phyloP scores from a whole-genome alignment of 2,888 invertebrate species.

The Drosophila cracens region DNA sequence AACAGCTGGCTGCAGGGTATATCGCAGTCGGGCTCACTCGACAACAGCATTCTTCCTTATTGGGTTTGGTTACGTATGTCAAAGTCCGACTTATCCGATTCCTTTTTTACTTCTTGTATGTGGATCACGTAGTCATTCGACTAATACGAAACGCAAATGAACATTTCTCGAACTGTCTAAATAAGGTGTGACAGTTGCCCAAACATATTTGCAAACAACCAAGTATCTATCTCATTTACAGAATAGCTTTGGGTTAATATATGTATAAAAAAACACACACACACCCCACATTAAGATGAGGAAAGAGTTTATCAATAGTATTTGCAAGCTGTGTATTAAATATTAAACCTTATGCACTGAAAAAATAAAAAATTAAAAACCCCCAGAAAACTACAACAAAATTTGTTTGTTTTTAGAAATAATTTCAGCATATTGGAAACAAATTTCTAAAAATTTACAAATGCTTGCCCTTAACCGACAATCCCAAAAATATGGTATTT shows the following conservation, averaged over 20 bases:
- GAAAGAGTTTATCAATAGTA: neutral
- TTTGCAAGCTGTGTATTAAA: neutral
- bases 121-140: constrained; percentile 67
- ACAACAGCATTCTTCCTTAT: neutral
- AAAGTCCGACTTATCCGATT: constrained; percentile 1
- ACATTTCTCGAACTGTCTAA: constrained; percentile 31
- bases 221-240: neutral
- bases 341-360: neutral
- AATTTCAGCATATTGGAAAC: neutral
- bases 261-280: neutral
- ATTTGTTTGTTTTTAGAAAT: neutral
- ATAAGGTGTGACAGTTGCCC: constrained; percentile 19
- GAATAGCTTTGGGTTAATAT: neutral
- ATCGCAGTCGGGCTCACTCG: neutral
- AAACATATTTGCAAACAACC: neutral
- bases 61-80: constrained; percentile 1
- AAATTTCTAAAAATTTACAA: neutral
- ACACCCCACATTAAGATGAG: neutral
- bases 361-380: neutral
- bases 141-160: constrained; percentile 73
- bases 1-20: neutral
- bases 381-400: neutral
- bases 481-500: neutral
- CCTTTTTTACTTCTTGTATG: constrained; percentile 45
- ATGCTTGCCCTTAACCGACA: neutral